These are phyloP conservation scores for Dendrocopos noguchii DNA, from an alignment of 2,113 vertebrate species.

Conservation along the genomic window DNA sequence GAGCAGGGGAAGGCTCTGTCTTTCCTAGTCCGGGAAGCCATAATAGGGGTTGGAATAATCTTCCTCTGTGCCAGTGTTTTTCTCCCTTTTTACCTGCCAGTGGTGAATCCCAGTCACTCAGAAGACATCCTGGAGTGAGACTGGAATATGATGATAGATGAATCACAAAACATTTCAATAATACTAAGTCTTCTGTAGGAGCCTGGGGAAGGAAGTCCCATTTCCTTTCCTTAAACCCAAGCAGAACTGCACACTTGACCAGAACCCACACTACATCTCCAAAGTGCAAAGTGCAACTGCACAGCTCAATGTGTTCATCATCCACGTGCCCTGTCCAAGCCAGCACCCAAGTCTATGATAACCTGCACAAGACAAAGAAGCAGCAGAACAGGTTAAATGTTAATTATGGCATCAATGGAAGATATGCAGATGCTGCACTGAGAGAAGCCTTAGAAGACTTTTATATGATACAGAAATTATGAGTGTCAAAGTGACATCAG, in stretches of 20 bases:
- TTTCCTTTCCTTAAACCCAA: not conserved
- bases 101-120: not conserved
- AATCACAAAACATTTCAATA: not conserved
- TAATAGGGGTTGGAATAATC: not conserved
- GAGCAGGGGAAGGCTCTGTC: not conserved
- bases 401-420: not conserved
- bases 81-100: not conserved
- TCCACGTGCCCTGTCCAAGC: not conserved
- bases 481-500: not conserved
- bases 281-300: not conserved
- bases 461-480: not conserved
- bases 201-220: not conserved
- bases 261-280: not conserved
- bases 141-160: not conserved
- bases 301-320: not conserved
- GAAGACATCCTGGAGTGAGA: not conserved
- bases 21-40: not conserved
- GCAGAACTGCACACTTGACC: not conserved
- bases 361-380: not conserved
- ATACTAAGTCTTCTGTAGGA: not conserved
- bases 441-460: not conserved
- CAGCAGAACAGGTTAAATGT: not conserved
- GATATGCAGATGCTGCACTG: not conserved
- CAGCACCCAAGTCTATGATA: not conserved
- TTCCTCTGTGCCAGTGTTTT: fast-evolving